These are phyloP conservation scores for Arrhamphus sclerolepis DNA, from an alignment of 2,797 vertebrate species.

Conservation along the genomic window DNA sequence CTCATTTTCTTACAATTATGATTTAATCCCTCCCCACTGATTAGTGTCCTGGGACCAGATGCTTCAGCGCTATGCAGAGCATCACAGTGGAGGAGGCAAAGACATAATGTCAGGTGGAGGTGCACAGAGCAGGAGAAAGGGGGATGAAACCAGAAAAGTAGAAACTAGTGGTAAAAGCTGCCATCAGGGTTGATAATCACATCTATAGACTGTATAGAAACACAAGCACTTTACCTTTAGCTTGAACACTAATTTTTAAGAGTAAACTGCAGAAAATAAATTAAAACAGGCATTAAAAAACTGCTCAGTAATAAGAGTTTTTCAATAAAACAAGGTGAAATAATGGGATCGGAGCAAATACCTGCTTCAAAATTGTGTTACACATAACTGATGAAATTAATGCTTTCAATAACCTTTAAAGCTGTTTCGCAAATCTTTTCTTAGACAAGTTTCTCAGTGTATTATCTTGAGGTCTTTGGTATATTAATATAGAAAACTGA, in stretches of 20 bases:
- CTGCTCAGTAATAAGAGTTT: too few relatives aligned
- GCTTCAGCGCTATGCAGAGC: not conserved
- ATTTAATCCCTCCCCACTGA: slow-evolving; percentile 13
- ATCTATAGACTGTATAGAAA: not conserved
- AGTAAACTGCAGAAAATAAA: too few relatives aligned
- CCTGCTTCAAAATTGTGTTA: too few relatives aligned
- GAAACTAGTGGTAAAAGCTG: not conserved
- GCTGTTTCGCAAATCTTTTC: not conserved
- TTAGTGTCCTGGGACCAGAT: slow-evolving; percentile 20
- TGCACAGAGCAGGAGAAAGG: slow-evolving; percentile 8
- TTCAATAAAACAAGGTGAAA: too few relatives aligned
- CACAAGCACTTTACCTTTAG: too few relatives aligned
- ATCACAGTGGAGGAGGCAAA: slow-evolving; percentile 9
- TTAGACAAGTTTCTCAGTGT: not conserved
- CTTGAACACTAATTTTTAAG: too few relatives aligned
- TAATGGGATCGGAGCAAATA: too few relatives aligned
- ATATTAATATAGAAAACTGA: too few relatives aligned
- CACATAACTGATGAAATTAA: not conserved
- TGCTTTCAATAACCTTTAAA: not conserved
- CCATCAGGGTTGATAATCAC: slow-evolving; percentile 3
- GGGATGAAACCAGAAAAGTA: slow-evolving; percentile 22
- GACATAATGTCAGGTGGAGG: slow-evolving; percentile 14
- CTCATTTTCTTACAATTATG: slow-evolving; percentile 20
- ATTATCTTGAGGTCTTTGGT: too few relatives aligned
- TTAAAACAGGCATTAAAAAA: too few relatives aligned